Base-by-base conservation (phyloP, 1,140 invertebrate species). In the Epicauta chinensis region DNA sequence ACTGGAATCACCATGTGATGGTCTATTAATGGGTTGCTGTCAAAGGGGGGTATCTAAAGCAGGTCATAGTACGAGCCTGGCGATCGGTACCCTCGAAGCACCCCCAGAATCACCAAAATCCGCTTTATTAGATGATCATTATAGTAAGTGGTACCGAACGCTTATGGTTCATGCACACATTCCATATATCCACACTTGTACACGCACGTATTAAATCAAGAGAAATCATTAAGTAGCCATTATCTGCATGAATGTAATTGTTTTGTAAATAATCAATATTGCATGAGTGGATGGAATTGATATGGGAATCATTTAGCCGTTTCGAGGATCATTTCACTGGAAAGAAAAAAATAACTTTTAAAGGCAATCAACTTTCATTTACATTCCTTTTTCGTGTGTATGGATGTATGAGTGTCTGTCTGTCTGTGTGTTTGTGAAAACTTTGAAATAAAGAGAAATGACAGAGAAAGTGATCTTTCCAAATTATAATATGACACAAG, bases 1-100 rank as follows among this genome's bases (percentile, higher is more conserved):
- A 53, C 79, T 94, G 63, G 88, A 92, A 65, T 87, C 86, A 62
- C 81, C 86, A 62, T 94, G 91, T 72, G 76, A 81, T 51, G 86
- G 87, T 62, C 77, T 94, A 64, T 78, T 95, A 57, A 88, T 84
- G 66, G 89, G 88, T 53, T 94, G 92, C 78, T 95, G 91, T 73
- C 84, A 88, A 65, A 81, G 84, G 70, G 80, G 82, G 62, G 80
- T 81, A 43, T 72, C 72, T 53, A 86, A 86, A 73, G 80, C 83
- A 46, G 80, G 87, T 62, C 75, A 86, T 61, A 80, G 79, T 60
- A 81, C 78, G 63, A 75, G 74, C 52, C 69, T 74, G 70, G 71
- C 81, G 75, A 64, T 77, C 72, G 67, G 79, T 75, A 71, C 74
- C 53, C 64, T 72, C 64, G 73, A 76, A 61, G 69, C 71, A 53